A percentile compares a stretch with the other conserved stretches of the same genome.
Conservation (phyloP, 2,797 vertebrate species). For the Eidolon dupreanum region DNA sequence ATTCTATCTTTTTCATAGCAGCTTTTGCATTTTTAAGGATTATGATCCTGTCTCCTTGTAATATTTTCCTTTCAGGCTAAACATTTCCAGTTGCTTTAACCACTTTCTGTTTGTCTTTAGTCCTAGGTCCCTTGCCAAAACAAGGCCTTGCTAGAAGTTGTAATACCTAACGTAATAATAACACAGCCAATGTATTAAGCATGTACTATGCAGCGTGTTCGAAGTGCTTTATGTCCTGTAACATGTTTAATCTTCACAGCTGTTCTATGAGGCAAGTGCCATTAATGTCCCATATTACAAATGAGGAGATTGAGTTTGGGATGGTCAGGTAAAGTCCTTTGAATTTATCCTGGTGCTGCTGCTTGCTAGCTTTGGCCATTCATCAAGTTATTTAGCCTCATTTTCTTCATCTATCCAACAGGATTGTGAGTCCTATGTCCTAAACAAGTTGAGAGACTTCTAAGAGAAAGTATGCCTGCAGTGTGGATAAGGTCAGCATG, state of each 20-base stretch:
- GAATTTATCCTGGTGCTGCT: not conserved
- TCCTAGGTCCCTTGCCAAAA: not conserved
- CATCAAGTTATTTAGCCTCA: not conserved
- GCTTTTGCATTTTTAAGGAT: conserved; percentile 23
- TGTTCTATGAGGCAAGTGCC: accelerated
- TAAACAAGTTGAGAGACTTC: not conserved
- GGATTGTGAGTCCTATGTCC: too few relatives aligned
- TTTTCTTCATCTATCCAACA: not conserved
- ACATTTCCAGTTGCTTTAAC: conserved; percentile 36
- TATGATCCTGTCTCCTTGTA: conserved; percentile 1
- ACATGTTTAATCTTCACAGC: not conserved
- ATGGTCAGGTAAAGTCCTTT: not conserved
- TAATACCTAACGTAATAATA: not conserved
- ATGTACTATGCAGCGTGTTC: not conserved
- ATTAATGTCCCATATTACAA: not conserved
- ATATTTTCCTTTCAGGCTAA: not conserved
- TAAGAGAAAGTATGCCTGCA: not conserved
- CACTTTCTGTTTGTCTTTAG: not conserved
- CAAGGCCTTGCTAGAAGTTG: not conserved
- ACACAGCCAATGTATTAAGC: not conserved
- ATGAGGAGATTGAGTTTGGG: not conserved
- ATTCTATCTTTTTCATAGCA: not conserved
- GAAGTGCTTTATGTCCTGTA: accelerated
- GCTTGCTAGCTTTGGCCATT: not conserved
- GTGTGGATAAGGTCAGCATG: not conserved